These are phyloP conservation scores for Branchipolynoe longqiensis DNA, from an alignment of 2,888 invertebrate genomes.

Conservation along the genomic window DNA sequence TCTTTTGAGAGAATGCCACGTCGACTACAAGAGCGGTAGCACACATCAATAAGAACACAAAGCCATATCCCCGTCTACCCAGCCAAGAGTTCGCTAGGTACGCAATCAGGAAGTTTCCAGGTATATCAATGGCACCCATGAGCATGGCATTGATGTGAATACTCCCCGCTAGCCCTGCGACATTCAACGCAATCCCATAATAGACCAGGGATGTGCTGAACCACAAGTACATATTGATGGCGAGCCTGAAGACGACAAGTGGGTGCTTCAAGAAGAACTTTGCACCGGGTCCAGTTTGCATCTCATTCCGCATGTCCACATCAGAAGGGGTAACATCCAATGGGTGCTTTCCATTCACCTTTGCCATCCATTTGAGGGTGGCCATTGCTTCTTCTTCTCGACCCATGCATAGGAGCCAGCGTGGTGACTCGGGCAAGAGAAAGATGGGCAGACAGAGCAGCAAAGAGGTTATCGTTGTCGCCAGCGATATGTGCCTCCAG, in stretches of 20 bases:
- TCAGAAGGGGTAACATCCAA: not conserved
- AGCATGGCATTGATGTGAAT: conserved; percentile 8
- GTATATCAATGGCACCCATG: not conserved
- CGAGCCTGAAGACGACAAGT: not conserved
- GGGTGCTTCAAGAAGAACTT: not conserved
- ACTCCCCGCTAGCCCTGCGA: not conserved
- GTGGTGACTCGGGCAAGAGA: not conserved
- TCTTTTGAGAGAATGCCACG: not conserved
- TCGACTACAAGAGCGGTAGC: not conserved
- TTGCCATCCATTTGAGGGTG: not conserved
- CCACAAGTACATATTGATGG: not conserved
- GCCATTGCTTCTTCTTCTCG: not conserved
- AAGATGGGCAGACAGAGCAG: not conserved
- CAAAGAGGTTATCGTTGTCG: not conserved
- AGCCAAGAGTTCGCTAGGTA: not conserved
- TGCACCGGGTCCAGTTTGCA: not conserved
- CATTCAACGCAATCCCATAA: not conserved
- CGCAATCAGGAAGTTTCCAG: not conserved
- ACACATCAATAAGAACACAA: not conserved
- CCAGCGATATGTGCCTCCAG: not conserved
- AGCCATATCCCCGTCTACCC: not conserved
- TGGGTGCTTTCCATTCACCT: not conserved
- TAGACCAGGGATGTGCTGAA: not conserved
- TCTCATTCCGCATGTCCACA: too few species aligned
- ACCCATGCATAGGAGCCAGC: not conserved